A percentile compares a stretch with the other conserved stretches of the same genome.
Evolutionary conservation across 2,113 vertebrate genomes (phyloP).

Genomic region (Sisor rabdophorus): DNA sequence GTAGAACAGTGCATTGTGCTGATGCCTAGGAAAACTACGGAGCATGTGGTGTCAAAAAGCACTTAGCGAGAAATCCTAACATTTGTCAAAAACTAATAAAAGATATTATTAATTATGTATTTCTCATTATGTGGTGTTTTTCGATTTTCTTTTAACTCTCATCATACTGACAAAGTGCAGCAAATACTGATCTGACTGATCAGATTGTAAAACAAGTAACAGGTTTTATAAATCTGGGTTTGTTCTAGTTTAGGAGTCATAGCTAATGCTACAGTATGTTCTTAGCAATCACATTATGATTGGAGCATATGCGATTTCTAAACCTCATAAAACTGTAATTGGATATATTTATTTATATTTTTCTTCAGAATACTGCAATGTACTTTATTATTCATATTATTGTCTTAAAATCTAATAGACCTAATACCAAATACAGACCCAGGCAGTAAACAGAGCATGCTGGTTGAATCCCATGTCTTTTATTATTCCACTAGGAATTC

Average conservation of each 20-base stretch:
- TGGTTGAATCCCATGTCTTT: neutral
- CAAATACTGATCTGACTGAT: neutral
- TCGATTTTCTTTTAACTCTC: neutral
- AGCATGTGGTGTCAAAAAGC: neutral
- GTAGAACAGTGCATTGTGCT: neutral
- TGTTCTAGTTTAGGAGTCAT: neutral
- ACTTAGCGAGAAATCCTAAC: neutral
- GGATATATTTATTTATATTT: too few species aligned
- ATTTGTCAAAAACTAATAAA: slow-evolving; percentile 23
- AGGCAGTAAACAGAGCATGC: neutral
- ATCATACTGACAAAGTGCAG: neutral
- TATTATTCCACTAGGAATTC: too few species aligned
- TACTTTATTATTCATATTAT: too few species aligned
- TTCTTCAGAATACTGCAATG: too few species aligned
- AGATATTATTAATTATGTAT: neutral
- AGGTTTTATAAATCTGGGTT: neutral
- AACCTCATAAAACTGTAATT: too few species aligned
- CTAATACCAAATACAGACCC: too few species aligned
- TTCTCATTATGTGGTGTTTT: neutral
- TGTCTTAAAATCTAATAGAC: too few species aligned
- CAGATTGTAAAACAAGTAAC: neutral
- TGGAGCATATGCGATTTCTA: neutral
- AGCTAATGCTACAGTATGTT: neutral
- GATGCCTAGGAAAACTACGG: neutral
- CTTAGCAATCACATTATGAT: too few species aligned